Evolutionary conservation across 2,797 vertebrate genomes (phyloP).

Genomic region (Anabacerthia variegaticeps): DNA sequence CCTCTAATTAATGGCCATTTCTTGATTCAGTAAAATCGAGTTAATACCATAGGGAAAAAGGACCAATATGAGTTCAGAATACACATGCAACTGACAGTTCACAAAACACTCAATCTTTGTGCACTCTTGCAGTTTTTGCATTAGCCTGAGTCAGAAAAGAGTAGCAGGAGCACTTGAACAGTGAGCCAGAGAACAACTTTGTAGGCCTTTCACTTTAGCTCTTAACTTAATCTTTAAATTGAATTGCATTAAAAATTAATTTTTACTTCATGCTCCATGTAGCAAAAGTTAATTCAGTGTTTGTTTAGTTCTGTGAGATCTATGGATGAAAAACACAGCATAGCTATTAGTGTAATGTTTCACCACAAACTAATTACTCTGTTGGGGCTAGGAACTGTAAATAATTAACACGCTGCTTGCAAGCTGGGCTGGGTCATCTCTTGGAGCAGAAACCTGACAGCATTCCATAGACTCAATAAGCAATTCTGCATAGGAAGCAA

Average conservation of each 20-base stretch:
- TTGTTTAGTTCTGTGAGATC: slow-evolving; percentile 20
- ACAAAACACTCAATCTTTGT: not conserved
- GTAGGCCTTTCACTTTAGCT: not conserved
- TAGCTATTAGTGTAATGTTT: slow-evolving; percentile 18
- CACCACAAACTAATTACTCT: slow-evolving; percentile 21
- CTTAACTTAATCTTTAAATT: slow-evolving; percentile 27
- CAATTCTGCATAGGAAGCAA: not conserved
- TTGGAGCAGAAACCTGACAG: not conserved
- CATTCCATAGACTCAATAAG: not conserved
- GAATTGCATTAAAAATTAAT: slow-evolving; percentile 40
- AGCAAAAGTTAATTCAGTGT: slow-evolving; percentile 2
- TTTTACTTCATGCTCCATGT: not conserved
- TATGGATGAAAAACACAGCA: not conserved
- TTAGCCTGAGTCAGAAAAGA: not conserved
- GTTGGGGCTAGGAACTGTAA: not conserved
- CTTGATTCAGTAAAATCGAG: not conserved
- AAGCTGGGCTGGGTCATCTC: not conserved
- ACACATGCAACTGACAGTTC: not conserved
- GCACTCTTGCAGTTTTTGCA: not conserved
- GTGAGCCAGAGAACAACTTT: not conserved
- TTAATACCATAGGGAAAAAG: not conserved
- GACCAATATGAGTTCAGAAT: not conserved
- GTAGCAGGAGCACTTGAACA: not conserved
- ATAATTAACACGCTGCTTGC: slow-evolving; percentile 35
- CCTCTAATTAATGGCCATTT: not conserved